phyloP scores from a whole-genome alignment of 2,888 invertebrate species.

The Drosophila greeni region DNA sequence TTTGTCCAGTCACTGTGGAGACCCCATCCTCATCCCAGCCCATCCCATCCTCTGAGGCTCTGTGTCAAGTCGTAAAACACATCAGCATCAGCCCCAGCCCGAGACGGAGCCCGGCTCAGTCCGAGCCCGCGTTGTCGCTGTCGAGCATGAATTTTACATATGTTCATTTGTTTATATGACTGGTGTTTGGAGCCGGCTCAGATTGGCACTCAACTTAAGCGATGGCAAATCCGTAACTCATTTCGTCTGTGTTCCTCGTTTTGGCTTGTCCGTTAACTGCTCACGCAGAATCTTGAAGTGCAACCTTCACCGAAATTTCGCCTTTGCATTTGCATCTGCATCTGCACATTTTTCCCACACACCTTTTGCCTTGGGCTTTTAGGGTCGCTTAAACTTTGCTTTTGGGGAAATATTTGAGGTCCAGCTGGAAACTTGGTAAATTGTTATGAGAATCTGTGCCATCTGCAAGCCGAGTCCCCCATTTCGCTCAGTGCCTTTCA shows the following conservation, averaged over 20 bases:
- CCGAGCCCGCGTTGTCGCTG: constrained; percentile 34
- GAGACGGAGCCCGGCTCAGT: constrained; percentile 46
- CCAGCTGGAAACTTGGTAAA: no score
- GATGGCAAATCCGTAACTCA: constrained; percentile 77
- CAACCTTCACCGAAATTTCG: constrained; percentile 62
- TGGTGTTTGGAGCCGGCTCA: constrained; percentile 50
- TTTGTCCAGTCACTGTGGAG: constrained; percentile 64
- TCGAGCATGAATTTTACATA: constrained; percentile 69
- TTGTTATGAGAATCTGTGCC: not conserved
- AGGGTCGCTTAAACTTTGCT: not conserved
- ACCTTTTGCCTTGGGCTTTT: not conserved
- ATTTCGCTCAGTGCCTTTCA: constrained; percentile 57
- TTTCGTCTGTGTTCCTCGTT: constrained; percentile 45
- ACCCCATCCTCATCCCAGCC: constrained; percentile 12
- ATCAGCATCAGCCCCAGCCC: constrained; percentile 42
- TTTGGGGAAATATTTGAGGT: not conserved
- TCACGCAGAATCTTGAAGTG: constrained; percentile 48
- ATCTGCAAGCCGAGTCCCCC: not conserved
- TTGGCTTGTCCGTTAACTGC: constrained; percentile 53
- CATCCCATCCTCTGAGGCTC: constrained; percentile 33
- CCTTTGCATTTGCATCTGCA: constrained; percentile 36
- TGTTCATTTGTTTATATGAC: constrained; percentile 72
- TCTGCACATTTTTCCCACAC: constrained; percentile 57
- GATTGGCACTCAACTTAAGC: constrained; percentile 72
- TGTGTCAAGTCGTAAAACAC: constrained; percentile 64